Base-by-base conservation (phyloP, 2,113 vertebrate species). In the Colistium nudipinnis region DNA sequence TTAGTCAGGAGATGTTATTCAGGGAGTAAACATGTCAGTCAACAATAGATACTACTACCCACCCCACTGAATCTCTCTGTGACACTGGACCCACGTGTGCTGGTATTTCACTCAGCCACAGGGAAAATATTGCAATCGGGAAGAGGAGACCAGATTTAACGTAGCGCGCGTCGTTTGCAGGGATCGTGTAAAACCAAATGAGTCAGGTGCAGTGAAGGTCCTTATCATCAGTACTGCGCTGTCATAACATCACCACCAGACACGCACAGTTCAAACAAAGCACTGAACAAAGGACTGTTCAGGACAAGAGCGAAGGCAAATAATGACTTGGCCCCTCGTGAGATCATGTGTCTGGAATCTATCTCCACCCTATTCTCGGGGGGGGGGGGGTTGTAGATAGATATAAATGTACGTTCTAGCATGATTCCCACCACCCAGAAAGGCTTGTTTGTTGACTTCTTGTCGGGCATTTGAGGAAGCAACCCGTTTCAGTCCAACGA, bases 171-270 rank as follows among this genome's bases (percentile, higher is more conserved):
- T 69, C n/a, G 49, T 59, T 39, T 14, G 19, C 45, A 66, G 25
- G 52, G 41, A 80, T 70, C 69, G 54, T 62, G 35, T 44, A 25
- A 74, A 63, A 78, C 81, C 62, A 74, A 67, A 69, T 78, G 84
- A 88, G 80, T 73, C 74, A 86, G 76, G 81, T 59, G 22, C 17
- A n/a, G n/a, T n/a, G n/a, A n/a, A n/a, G 57, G 47, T 69, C 7
- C 60, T 78, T 80, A 83, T 87, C 65, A 52, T 17, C 38, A 19
- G 74, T 27, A 38, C 53, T 62, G 24, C 30, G 28, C 45, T 81
- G 75, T 70, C 70, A 62, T 62, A 76, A 84, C 62, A 76, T 73
- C 51, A 44, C 24, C 61, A 36, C 41, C 4, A 83, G 47, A 53
- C 47, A 33, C 20, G 27, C 31, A 52, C 20, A 62, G 24, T 55